These are phyloP conservation scores for Ooceraea biroi DNA, from an alignment of 1,140 invertebrate species.

Conservation along the genomic window DNA sequence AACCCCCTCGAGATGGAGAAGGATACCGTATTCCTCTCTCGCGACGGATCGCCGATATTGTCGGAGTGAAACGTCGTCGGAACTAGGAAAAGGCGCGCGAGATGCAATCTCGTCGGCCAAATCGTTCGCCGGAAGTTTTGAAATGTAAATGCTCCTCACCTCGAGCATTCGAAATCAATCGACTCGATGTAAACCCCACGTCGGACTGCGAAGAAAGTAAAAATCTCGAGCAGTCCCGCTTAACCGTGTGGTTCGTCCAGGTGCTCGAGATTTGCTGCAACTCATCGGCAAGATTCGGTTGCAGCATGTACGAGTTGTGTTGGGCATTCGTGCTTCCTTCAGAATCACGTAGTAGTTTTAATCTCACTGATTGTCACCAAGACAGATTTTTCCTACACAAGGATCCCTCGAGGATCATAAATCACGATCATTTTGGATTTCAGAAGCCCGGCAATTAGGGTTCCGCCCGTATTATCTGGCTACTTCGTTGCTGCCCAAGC, in stretches of 20 bases:
- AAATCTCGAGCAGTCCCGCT: not conserved
- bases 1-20: not conserved
- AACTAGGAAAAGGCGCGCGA: not conserved
- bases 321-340: too few relatives aligned
- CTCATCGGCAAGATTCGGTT: too few relatives aligned
- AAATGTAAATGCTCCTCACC: not conserved
- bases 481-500: constrained; percentile 1
- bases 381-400: too few relatives aligned
- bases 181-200: too few relatives aligned
- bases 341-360: too few relatives aligned
- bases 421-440: constrained; percentile 75
- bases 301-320: constrained; percentile 24
- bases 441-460: constrained; percentile 71
- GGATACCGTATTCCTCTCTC: not conserved
- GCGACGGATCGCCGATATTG: constrained; percentile 56
- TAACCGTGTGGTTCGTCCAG: not conserved
- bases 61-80: constrained; percentile 30
- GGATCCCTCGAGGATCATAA: constrained; percentile 56
- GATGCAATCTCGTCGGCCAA: constrained; percentile 16
- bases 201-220: too few relatives aligned
- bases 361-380: too few relatives aligned
- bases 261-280: constrained; percentile 36
- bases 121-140: not conserved
- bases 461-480: constrained; percentile 64
- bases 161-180: too few relatives aligned